phyloP scores from a whole-genome alignment of 2,113 vertebrate genomes.

The Australoheros scitulus region DNA sequence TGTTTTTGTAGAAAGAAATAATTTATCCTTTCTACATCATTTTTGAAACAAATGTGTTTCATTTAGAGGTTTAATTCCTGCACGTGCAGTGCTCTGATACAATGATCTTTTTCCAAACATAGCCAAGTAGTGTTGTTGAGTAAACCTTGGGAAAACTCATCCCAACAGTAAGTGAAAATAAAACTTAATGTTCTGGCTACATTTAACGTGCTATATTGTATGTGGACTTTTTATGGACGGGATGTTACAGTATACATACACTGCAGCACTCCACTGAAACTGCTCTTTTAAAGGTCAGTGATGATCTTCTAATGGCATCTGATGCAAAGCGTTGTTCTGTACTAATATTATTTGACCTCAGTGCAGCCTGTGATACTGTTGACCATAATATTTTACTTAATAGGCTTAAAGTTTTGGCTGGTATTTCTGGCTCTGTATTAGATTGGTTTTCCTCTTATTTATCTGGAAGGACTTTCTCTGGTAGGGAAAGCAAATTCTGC shows the following conservation, averaged over 20 bases:
- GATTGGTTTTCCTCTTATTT: not conserved
- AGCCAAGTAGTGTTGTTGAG: not conserved
- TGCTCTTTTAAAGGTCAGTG: not conserved
- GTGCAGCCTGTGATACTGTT: rapidly evolving
- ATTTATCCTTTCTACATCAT: too few relatives aligned
- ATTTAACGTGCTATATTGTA: not conserved
- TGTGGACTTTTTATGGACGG: not conserved
- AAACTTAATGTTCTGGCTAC: not conserved
- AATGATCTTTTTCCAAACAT: not conserved
- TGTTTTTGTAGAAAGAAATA: too few relatives aligned
- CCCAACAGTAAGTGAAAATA: not conserved
- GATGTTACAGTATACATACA: not conserved
- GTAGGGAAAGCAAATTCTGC: not conserved
- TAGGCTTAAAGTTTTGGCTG: not conserved
- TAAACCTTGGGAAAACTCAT: not conserved
- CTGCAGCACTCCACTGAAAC: not conserved
- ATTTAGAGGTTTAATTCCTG: too few relatives aligned
- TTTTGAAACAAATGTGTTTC: too few relatives aligned
- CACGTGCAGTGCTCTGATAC: too few relatives aligned
- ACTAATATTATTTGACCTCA: not conserved
- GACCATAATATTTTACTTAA: not conserved
- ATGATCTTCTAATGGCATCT: not conserved
- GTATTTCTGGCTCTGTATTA: not conserved
- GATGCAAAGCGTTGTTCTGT: not conserved
- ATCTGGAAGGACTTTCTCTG: not conserved